Evolutionary conservation across 1,140 invertebrate genomes (phyloP).

Genomic region (Gryon sp.): DNA sequence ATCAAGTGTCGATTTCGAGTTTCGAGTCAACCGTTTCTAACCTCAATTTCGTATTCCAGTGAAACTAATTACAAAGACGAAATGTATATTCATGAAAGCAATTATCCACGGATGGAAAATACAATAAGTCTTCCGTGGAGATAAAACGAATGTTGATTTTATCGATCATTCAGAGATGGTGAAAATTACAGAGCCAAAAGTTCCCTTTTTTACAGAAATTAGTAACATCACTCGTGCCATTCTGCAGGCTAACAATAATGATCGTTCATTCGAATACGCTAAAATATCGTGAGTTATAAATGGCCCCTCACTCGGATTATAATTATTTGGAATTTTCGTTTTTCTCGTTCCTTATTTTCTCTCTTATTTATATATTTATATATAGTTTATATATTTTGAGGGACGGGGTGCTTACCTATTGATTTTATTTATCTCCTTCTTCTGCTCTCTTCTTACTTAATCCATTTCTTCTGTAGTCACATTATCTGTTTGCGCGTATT

Average conservation of each 20-base stretch:
- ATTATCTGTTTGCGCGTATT: no score
- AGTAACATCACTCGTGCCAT: conserved; percentile 26
- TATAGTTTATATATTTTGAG: conserved; percentile 50
- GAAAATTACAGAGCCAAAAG: conserved; percentile 11
- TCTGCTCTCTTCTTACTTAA: no score
- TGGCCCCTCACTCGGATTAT: conserved; percentile 58
- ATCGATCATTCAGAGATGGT: conserved; percentile 1
- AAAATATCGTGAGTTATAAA: conserved; percentile 54
- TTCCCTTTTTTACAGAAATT: conserved; percentile 4
- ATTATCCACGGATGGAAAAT: conserved; percentile 9
- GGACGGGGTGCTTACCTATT: conserved; percentile 61
- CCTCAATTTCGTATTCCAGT: conserved; percentile 17
- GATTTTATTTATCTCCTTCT: conserved; percentile 48
- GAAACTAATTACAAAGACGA: conserved; percentile 31
- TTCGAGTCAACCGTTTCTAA: conserved; percentile 9
- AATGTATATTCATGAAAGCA: conserved; percentile 30
- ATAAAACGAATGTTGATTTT: conserved; percentile 31
- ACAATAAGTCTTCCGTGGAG: conserved; percentile 1
- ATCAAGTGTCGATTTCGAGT: background rate
- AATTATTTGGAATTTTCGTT: conserved; percentile 44
- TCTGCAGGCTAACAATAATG: conserved; percentile 53
- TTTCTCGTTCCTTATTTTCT: conserved; percentile 3
- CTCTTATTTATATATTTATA: conserved; percentile 52
- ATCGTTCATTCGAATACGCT: conserved; percentile 61
- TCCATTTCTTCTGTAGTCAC: no score